These are phyloP conservation scores for Anthopleura xanthogrammica DNA, from an alignment of 92 coral and sea anemone species.

Conservation along the genomic window DNA sequence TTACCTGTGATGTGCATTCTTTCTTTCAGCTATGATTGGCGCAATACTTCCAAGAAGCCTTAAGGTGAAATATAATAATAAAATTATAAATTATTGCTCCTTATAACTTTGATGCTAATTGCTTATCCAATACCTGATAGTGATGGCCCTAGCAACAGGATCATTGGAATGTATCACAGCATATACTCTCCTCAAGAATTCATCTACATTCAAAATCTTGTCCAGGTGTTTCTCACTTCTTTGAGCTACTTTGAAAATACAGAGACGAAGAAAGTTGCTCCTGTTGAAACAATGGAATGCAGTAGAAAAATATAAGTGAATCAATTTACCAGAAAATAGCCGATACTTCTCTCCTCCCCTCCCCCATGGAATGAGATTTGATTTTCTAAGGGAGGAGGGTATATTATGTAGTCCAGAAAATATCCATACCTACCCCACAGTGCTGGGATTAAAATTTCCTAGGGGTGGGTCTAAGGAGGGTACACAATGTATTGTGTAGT, in stretches of 20 bases:
- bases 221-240: conserved; percentile 93
- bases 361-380: no score
- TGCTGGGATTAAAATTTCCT: neutral
- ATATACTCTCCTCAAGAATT: conserved; percentile 85
- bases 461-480: neutral
- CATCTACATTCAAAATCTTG: conserved; percentile 90
- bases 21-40: conserved; percentile 84
- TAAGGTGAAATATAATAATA: neutral
- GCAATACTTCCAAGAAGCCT: conserved; percentile 99
- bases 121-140: conserved; percentile 66
- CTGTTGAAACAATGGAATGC: conserved; percentile 34
- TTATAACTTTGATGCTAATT: neutral
- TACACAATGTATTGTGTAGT: no score
- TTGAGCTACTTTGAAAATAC: conserved; percentile 90
- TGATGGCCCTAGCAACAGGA: conserved; percentile 98
- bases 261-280: conserved; percentile 89
- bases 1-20: conserved; percentile 98
- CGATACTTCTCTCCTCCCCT: no score
- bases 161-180: conserved; percentile 96
- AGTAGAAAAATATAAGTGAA: neutral
- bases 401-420: neutral
- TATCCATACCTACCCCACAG: neutral
- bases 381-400: no score
- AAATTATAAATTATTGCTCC: neutral
- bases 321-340: no score